Base-by-base conservation (phyloP, 2,797 vertebrate genomes). In the Characodon lateralis region DNA sequence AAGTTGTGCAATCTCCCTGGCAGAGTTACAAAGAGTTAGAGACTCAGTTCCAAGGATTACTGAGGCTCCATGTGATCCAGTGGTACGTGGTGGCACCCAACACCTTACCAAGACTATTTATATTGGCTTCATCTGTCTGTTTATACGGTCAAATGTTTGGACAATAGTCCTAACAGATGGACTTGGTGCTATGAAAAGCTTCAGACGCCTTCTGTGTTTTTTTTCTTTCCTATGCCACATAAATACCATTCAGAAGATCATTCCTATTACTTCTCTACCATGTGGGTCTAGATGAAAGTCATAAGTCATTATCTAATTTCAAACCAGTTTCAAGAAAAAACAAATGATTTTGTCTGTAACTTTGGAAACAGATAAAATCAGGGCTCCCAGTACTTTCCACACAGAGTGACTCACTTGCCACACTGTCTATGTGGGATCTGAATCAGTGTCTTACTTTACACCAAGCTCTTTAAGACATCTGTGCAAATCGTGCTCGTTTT, bases 361-460 rank as follows among this genome's bases (percentile, higher is more conserved):
- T 16, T 70, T 26, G 28, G 6, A 26, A 58, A 53, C 1, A 63
- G 55, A 71, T 46, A 18, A 35, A 78, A 61, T 63, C 13, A 51
- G 7, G 56, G 65, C 41, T 39, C 5, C 20, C 26, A 6, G 61
- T n/a, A 18, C 43, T 59, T 2, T 13, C 63, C 28, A 69, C 72
- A 69, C 26, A 58, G 24, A 53, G 24, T 65, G 58, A 78, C 58
- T 78, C 56, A 78, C 35, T 31, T n/a, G 28, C 26, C 61, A 46
- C 50, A n/a, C 10, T 20, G 70, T 78, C 59, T 66, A 50, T 18
- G 48, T 39, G 72, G 22, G 43, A 73, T 35, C 10, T 50, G 41
- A 69, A 28, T 68, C 70, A 75, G 72, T 75, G 53, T 78, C 46
- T 75, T 59, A 50, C 59, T 59, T 41, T 68, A 48, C 31, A 69